Conservation (phyloP, 2,113 vertebrate genomes). For the Glaucidium brasilianum region DNA sequence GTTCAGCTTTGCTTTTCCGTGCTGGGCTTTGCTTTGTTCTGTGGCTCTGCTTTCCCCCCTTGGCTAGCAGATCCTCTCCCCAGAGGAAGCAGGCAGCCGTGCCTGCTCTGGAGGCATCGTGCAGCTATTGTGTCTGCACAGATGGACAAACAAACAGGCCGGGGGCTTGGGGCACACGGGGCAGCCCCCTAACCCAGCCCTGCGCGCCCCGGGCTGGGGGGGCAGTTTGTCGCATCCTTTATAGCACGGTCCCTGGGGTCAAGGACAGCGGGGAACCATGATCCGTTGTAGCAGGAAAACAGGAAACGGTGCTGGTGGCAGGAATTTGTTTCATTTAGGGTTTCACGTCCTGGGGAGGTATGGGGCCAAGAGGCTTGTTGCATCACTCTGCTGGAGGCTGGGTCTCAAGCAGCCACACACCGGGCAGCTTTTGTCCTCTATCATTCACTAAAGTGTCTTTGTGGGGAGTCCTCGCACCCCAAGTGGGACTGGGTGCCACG, state of each 20-base stretch:
- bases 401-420: rapidly evolving
- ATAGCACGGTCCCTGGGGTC: background rate
- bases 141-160: background rate
- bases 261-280: background rate
- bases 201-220: background rate
- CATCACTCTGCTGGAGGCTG: background rate
- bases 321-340: background rate
- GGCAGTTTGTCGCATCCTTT: background rate
- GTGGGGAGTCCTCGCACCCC: rapidly evolving
- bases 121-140: background rate
- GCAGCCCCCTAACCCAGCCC: background rate
- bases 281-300: background rate
- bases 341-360: background rate
- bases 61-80: background rate
- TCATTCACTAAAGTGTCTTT: background rate
- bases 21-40: constrained; percentile 8
- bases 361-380: background rate
- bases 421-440: background rate
- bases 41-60: background rate
- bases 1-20: background rate
- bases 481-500: no score
- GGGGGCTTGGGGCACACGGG: rapidly evolving
- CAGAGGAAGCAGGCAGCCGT: background rate
- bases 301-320: constrained; percentile 8
- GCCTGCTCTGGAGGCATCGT: background rate